Percentiles rank a stretch among this genome's conserved stretches.
These are phyloP conservation scores for Cephus pygmeus DNA, from an alignment of 2,888 invertebrate genomes.

Conservation along the genomic window DNA sequence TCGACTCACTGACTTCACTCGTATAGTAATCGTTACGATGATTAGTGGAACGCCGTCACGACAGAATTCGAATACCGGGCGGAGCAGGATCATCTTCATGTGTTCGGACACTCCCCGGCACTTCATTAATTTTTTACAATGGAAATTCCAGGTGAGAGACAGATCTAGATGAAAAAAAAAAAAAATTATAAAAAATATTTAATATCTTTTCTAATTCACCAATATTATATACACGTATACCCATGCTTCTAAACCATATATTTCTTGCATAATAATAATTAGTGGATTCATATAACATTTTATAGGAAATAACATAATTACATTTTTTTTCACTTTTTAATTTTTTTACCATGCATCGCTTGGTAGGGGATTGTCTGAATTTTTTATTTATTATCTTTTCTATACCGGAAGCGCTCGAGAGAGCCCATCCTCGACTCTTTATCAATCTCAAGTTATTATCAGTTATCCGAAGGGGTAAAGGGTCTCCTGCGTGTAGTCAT, in stretches of 20 bases:
- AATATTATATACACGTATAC: neutral
- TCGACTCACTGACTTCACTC: neutral
- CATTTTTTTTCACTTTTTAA: neutral
- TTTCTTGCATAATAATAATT: neutral
- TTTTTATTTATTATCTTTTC: neutral
- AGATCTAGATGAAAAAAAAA: neutral
- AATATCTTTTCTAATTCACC: neutral
- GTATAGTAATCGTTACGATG: slow-evolving; percentile 47
- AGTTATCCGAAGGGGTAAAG: neutral
- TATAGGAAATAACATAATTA: neutral
- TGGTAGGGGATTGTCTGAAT: neutral
- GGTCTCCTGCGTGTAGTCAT: neutral
- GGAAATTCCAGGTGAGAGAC: neutral
- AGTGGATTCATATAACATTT: neutral
- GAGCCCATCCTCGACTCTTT: neutral
- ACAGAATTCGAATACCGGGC: slow-evolving; percentile 53
- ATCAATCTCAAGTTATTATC: slow-evolving; percentile 6
- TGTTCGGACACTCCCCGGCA: slow-evolving; percentile 29
- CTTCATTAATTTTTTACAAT: slow-evolving; percentile 34
- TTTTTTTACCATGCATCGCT: neutral
- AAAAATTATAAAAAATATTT: neutral
- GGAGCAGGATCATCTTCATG: slow-evolving; percentile 21
- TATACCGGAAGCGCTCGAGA: neutral
- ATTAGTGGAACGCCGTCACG: slow-evolving; percentile 59
- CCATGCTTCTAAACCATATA: neutral